phyloP scores from a whole-genome alignment of 2,797 vertebrate species.

The Anomalospiza imberbis region DNA sequence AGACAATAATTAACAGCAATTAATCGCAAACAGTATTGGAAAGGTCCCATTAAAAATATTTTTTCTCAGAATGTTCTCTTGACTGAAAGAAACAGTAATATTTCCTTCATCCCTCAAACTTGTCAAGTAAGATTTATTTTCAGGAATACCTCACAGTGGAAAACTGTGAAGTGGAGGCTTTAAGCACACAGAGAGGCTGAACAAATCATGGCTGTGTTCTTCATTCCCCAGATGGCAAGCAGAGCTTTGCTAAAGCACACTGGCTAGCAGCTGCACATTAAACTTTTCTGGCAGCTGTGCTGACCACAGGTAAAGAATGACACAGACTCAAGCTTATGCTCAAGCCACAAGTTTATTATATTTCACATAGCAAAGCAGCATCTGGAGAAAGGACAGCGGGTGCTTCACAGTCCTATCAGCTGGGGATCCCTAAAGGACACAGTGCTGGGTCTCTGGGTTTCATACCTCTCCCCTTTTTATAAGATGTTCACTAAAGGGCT shows the following conservation, averaged over 20 bases:
- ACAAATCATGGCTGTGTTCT: not conserved
- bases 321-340: not conserved
- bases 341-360: not conserved
- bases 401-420: not conserved
- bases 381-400: not conserved
- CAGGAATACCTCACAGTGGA: not conserved
- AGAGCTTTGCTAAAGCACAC: not conserved
- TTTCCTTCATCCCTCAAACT: not conserved
- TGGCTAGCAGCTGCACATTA: not conserved
- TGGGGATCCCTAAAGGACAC: not conserved
- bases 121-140: not conserved
- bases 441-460: not conserved
- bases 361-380: not conserved
- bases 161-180: not conserved
- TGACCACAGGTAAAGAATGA: not conserved
- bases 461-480: not conserved
- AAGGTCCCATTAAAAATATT: not conserved
- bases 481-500: not conserved
- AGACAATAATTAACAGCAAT: not conserved
- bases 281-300: not conserved
- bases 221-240: not conserved
- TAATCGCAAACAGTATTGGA: not conserved
- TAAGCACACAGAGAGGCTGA: not conserved
- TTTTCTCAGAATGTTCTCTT: not conserved
- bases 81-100: not conserved